Base-by-base conservation (phyloP, 35 echinoderm and acorn worm genomes). In the Heliocidaris erythrogramma region DNA sequence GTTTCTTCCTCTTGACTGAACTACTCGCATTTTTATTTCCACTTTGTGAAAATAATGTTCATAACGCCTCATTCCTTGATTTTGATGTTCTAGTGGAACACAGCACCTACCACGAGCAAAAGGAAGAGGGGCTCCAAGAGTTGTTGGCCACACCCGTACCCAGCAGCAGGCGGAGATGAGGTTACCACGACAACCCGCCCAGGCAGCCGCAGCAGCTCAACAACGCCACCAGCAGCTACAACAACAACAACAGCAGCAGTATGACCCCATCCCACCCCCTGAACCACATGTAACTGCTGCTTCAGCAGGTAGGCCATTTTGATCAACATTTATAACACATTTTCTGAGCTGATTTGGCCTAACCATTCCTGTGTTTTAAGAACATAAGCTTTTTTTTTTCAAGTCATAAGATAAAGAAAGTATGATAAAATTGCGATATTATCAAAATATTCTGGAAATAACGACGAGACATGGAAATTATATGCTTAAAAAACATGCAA, bases 161-260 rank as follows among this genome's bases (percentile, higher is more conserved):
- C 91, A 53, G 49, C 60, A 94, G 31, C 93, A 78, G 18, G 9
- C 30, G 6, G 93, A 85, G 93, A 65, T 94, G 65, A 50, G 93
- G 93, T 84, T 94, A 30, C 93, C 93, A 32, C 29, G 93, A 14
- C 93, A 94, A 94, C 93, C 93, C 48, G 93, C 93, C 53, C 56
- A 94, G 29, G 93, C 93, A 27, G 94, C 91, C 2, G 90, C 92
- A 31, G 90, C 27, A 32, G 93, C 93, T 85, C 91, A 92, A 56
- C 91, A 92, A 49, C 48, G 29, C 47, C 47, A 92, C 48, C 91
- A 52, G 49, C 91, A 92, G 13, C 11, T 92, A 17, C 91, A 53
- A 30, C 91, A 89, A 4, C 35, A 42, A 4, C 35, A 42, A 3
- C 35, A 78, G 65, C 91, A 92, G 49, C 91, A 92, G 11, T 21